Conservation (phyloP, 2,888 invertebrate genomes). For the Heteropelma amictum region DNA sequence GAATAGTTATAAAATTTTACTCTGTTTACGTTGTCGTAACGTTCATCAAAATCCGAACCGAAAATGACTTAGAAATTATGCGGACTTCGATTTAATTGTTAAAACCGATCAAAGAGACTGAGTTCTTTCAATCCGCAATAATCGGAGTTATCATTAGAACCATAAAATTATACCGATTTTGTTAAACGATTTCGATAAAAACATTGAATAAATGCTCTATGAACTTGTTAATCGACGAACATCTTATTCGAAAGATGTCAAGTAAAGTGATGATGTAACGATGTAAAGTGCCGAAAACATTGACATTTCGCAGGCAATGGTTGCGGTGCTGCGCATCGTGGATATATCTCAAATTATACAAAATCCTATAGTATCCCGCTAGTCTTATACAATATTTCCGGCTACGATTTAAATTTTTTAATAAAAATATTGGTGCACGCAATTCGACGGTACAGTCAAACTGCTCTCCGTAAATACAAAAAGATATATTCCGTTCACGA, state of each 20-base stretch:
- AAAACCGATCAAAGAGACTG: no score
- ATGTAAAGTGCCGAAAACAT: slow-evolving; percentile 51
- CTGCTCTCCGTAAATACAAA: slow-evolving; percentile 58
- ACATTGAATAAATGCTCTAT: slow-evolving; percentile 23
- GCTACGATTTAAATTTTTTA: slow-evolving; percentile 63
- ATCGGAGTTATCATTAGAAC: no score
- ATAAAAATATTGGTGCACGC: slow-evolving; percentile 55
- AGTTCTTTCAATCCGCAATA: no score
- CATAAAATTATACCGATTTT: no score
- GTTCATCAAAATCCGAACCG: no score
- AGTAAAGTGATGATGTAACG: no score
- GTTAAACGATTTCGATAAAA: no score
- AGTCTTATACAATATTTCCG: slow-evolving; percentile 63
- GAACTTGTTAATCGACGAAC: slow-evolving; percentile 16
- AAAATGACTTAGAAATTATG: no score
- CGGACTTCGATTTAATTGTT: no score
- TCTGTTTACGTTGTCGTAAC: no score
- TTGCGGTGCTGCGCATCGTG: slow-evolving; percentile 58
- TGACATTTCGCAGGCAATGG: slow-evolving; percentile 53
- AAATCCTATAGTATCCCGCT: slow-evolving; percentile 56
- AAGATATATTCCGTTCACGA: no score
- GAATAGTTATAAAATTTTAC: no score
- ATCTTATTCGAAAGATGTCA: slow-evolving; percentile 55
- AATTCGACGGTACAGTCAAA: slow-evolving; percentile 52
- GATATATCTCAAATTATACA: slow-evolving; percentile 60